phyloP scores from a whole-genome alignment of 37 sponge, comb jelly and placozoan genomes.

The Hormiphora californensis region DNA sequence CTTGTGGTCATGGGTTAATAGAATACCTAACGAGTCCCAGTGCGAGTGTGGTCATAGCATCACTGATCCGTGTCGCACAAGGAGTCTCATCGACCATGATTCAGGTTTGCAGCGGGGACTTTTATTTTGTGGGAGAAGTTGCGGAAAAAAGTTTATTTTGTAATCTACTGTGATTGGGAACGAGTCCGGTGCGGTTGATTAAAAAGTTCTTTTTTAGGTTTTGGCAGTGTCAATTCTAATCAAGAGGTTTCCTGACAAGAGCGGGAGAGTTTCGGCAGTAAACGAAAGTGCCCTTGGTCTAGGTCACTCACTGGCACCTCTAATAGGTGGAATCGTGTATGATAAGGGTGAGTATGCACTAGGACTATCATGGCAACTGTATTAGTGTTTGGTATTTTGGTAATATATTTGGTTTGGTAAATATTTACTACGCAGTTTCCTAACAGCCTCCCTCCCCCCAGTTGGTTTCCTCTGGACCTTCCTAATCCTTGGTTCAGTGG shows the following conservation, averaged over 20 bases:
- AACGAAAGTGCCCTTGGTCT: constrained; percentile 39
- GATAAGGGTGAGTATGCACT: background rate
- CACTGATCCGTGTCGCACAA: no score
- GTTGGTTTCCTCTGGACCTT: constrained; percentile 41
- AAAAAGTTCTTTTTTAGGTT: no score
- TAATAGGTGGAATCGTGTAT: background rate
- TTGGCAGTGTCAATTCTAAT: constrained; percentile 36
- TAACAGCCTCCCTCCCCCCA: background rate
- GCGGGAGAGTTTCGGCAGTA: constrained; percentile 36
- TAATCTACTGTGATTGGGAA: background rate
- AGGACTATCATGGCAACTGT: background rate
- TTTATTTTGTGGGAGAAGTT: background rate
- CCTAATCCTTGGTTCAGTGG: background rate
- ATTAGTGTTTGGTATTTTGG: no score
- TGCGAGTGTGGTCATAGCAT: no score
- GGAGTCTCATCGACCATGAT: no score
- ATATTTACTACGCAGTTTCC: no score
- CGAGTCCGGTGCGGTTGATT: no score
- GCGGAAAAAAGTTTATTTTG: background rate
- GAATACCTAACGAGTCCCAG: no score
- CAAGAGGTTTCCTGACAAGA: background rate
- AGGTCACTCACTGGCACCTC: background rate
- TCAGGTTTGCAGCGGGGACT: no score
- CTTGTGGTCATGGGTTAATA: no score
- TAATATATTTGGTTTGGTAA: no score